Base-by-base conservation (phyloP, 2,113 vertebrate species). In the Channa argus region DNA sequence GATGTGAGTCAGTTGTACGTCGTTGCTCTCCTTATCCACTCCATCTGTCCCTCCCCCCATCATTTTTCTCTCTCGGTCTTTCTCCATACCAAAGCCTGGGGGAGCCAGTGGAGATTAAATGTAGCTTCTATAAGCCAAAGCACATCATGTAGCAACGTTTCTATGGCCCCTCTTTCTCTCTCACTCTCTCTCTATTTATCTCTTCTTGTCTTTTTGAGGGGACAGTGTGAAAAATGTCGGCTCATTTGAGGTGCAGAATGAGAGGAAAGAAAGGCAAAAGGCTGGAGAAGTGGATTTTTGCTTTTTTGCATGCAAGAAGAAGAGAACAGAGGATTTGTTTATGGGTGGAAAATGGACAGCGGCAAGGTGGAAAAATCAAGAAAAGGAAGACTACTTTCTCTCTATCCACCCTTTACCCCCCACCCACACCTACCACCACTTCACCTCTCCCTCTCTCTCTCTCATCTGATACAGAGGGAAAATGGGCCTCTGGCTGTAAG, bases 31-130 rank as follows among this genome's bases (percentile, higher is more conserved):
- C 96, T 93, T 95, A 53, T 63, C 72, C 64, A 36, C 75, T 72
- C 74, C 65, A 70, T 87, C 89, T 71, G 86, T 86, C 86, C 92
- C 92, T 92, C 90, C 91, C 84, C 91, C 92, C 90, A 88, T 88
- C 88, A 82, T 85, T 83, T 85, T 94, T 88, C 72, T 72, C 82
- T 93, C 94, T 92, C 93, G 92, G 92, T 86, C 74, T 80, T 46
- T 92, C 93, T 92, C 94, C 94, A 86, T 94, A 92, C 92, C 94
- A 94, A 94, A 96, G 95, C 96, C 94, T 94, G 94, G 93, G 95
- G 95, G 95, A 97, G 95, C 95, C 94, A 95, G 94, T 87, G 91
- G 95, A 97, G 96, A 97, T 96, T 96, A 96, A 97, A 97, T 96
- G 95, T 96, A 96, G 96, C 95, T 96, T 96, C 95, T 95, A 93